phyloP scores from a whole-genome alignment of 2,113 vertebrate species.

The Sardina pilchardus region DNA sequence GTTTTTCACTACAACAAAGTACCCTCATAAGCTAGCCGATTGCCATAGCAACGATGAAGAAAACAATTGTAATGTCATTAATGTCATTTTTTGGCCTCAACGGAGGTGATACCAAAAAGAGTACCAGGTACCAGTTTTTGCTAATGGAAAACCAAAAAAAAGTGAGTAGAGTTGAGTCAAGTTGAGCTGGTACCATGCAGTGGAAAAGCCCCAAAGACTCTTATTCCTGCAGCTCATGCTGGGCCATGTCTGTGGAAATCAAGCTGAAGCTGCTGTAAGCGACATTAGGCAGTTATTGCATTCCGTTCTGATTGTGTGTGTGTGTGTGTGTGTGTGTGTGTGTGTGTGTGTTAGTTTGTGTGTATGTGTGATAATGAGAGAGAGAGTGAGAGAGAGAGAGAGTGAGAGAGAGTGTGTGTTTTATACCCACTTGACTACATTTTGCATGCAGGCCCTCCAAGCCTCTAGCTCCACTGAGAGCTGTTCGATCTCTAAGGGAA shows the following conservation, averaged over 20 bases:
- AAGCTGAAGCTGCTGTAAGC: background rate
- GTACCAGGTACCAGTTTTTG: too few relatives aligned
- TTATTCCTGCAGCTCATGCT: background rate
- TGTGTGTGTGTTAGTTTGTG: background rate
- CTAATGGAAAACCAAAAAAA: too few relatives aligned
- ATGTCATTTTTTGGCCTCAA: too few relatives aligned
- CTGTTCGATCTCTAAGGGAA: conserved; percentile 88
- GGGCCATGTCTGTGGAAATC: background rate
- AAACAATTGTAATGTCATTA: too few relatives aligned
- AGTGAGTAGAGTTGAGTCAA: too few relatives aligned
- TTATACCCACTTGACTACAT: conserved; percentile 72
- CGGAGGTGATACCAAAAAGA: too few relatives aligned
- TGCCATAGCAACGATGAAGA: too few relatives aligned
- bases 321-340: background rate
- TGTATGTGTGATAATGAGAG: background rate
- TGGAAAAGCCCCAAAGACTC: too few relatives aligned
- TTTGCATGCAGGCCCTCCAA: conserved; percentile 83
- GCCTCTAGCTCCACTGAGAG: conserved; percentile 89
- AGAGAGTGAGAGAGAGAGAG: background rate
- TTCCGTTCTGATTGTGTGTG: background rate
- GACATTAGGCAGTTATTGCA: too few relatives aligned
- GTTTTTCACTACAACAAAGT: too few relatives aligned
- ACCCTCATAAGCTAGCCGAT: too few relatives aligned
- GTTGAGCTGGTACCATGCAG: too few relatives aligned
- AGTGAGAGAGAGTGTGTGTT: conserved; percentile 21